Evolutionary conservation across 1,140 invertebrate species (phyloP), one percentile per base, ranked within the genome.

Genomic region (Carcinoscorpius rotundicauda): DNA sequence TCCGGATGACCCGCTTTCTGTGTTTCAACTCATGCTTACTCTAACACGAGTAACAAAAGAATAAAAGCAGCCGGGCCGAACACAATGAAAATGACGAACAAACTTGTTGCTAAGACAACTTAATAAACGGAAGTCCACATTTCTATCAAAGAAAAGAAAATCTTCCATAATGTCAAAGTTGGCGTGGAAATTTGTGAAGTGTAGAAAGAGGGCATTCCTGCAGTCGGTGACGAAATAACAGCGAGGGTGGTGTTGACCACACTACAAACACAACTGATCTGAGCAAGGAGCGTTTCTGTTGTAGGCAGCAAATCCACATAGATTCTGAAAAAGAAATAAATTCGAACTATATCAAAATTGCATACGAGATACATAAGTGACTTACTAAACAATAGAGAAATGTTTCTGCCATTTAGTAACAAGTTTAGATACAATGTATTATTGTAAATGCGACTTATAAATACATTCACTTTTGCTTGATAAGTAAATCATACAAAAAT

Each of bases 141-240:
- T 86, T 58, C 85, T 80, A 70, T 91, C 88, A 76, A 86, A 91
- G 76, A 87, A 90, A 49, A 87, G 83, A 74, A 88, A 92, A 4
- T 87, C 87, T 11, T 88, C 84, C n/a, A 86, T 77, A 68, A 91
- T 89, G 70, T 86, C 85, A 11, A 89, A 83, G 71, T 86, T 89
- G 68, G 86, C 87, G 74, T 92, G 89, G 73, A 91, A 91, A 72
- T 91, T 87, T 71, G 85, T 85, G 61, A 86, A 83, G 73, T 92
- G 89, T 71, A 85, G 80, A 5, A 84, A 77, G 5, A 89, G 73
- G 52, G 85, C 82, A 69, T 87, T 86, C 6, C 82, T 78, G 53
- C 82, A 77, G 66, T 86, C 83, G 3, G 86, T 87, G 8, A 83
- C 82, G 70, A 85, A 87, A 70, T 85, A 82, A 73, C 86, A 92